Base-by-base conservation (phyloP, 35 echinoderm and acorn worm genomes). In the Chiridota heheva region DNA sequence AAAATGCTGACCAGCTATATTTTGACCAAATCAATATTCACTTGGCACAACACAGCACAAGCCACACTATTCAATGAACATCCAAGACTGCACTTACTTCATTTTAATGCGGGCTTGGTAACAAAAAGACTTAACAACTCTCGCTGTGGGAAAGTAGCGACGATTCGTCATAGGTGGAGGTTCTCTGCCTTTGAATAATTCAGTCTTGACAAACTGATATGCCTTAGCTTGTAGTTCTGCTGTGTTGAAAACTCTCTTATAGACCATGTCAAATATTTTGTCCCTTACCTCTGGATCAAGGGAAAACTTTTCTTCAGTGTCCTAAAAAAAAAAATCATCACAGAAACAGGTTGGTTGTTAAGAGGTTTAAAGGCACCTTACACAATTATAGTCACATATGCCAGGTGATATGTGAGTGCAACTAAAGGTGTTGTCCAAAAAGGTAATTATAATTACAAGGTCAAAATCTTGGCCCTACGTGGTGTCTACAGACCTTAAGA, bases 31-130 rank as follows among this genome's bases (percentile, higher is more conserved):
- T n/a, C n/a, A n/a, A n/a, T n/a, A n/a, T n/a, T n/a, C n/a, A n/a
- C n/a, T n/a, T n/a, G n/a, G n/a, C n/a, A n/a, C n/a, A n/a, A n/a
- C n/a, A n/a, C n/a, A n/a, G n/a, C n/a, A n/a, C n/a, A n/a, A n/a
- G n/a, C n/a, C n/a, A n/a, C n/a, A n/a, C n/a, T n/a, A n/a, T n/a
- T n/a, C n/a, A n/a, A n/a, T n/a, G n/a, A n/a, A n/a, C n/a, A n/a
- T 53, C 48, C 48, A 53, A 53, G 22, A 1, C 15, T 15, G 15
- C 37, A 36, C 73, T 7, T 60, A 77, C 73, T 55, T 51, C 73
- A 77, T 77, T 77, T 49, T 26, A 20, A 77, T 31, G n/a, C 73
- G 56, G 56, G 73, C 73, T 40, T 77, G 73, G 73, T 77, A 77
- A 27, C 73, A 77, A 32, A 58, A 58, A 32, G 73, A 77, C 30